Conservation (phyloP, 2,797 vertebrate genomes). For the Coregonus ussuriensis region DNA sequence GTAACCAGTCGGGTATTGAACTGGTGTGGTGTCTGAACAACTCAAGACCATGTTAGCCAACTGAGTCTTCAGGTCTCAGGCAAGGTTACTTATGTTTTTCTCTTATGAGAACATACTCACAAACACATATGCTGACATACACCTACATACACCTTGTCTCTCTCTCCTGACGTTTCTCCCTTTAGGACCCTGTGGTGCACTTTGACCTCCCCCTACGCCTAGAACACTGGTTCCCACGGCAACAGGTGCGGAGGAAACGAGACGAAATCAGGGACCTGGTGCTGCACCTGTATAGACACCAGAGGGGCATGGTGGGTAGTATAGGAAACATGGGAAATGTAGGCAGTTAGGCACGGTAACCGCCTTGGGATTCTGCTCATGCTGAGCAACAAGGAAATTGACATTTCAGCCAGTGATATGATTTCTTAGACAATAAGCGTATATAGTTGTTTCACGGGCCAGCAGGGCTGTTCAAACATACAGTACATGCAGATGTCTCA, state of each 20-base stretch:
- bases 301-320: slow-evolving; percentile 65
- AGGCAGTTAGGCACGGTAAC: slow-evolving; percentile 30
- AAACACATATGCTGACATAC: background rate
- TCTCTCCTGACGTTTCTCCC: slow-evolving; percentile 4
- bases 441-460: background rate
- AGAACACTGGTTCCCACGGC: slow-evolving; percentile 90
- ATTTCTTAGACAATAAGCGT: background rate
- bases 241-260: slow-evolving; percentile 88
- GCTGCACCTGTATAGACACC: slow-evolving; percentile 85
- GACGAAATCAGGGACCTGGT: slow-evolving; percentile 92
- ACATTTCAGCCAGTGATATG: slow-evolving; percentile 37
- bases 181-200: slow-evolving; percentile 90
- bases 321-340: slow-evolving; percentile 65
- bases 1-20: background rate
- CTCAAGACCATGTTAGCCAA: too few relatives aligned
- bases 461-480: background rate
- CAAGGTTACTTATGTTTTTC: too few relatives aligned
- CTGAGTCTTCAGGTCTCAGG: too few relatives aligned
- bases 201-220: slow-evolving; percentile 89
- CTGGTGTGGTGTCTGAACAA: too few relatives aligned
- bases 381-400: slow-evolving; percentile 53
- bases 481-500: background rate
- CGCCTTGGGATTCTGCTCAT: slow-evolving; percentile 57
- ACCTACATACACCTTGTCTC: background rate
- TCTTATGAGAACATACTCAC: too few relatives aligned